These are phyloP conservation scores for Drosophila kepulauana DNA, from an alignment of 1,140 invertebrate genomes.

Conservation along the genomic window DNA sequence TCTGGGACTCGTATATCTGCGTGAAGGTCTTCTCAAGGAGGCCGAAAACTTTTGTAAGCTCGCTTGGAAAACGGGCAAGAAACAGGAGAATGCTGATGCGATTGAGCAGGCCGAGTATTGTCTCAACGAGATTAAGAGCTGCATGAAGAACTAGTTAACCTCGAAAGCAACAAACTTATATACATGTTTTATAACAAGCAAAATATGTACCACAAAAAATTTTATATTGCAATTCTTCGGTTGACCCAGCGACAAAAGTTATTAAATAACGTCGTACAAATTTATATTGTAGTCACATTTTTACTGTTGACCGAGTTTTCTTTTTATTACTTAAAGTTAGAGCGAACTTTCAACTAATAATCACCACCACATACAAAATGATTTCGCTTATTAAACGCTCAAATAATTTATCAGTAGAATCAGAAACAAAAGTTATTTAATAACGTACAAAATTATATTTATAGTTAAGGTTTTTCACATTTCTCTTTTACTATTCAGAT, in stretches of 20 bases:
- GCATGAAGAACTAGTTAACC: constrained; percentile 26
- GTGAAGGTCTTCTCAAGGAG: constrained; percentile 89
- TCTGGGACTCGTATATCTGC: constrained; percentile 92
- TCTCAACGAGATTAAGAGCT: constrained; percentile 87
- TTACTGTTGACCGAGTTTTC: too few species aligned
- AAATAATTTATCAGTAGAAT: too few species aligned
- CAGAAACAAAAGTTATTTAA: too few species aligned
- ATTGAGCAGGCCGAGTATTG: constrained; percentile 89
- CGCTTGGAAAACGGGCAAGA: constrained; percentile 89
- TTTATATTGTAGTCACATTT: not conserved
- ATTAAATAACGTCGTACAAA: constrained; percentile 5
- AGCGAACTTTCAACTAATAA: too few species aligned
- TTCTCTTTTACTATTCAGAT: not conserved
- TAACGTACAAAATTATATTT: too few species aligned
- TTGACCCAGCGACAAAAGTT: not conserved
- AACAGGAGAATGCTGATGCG: constrained; percentile 88
- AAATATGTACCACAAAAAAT: not conserved
- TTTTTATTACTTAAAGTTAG: too few species aligned
- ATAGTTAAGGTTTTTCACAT: not conserved
- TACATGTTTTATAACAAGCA: constrained; percentile 12
- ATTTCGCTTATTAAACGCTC: too few species aligned
- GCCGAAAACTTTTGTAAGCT: constrained; percentile 90
- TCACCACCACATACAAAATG: too few species aligned
- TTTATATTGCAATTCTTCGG: not conserved
- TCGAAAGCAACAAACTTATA: constrained; percentile 6